phyloP scores from a whole-genome alignment of 2,113 vertebrate species.

The Saguinus imperator region DNA sequence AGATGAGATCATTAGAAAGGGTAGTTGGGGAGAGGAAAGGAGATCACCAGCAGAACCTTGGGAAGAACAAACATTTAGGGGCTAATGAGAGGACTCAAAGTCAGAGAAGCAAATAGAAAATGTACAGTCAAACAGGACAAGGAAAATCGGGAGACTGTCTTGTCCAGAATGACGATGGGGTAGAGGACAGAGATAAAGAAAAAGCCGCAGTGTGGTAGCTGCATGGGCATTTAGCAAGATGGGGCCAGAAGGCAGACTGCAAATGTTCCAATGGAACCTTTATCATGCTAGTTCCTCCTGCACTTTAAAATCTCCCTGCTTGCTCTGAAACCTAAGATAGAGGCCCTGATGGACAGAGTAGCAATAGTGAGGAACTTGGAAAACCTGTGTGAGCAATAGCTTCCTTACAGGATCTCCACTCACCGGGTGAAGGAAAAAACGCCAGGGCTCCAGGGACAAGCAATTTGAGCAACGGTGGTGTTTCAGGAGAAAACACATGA shows the following conservation, averaged over 20 bases:
- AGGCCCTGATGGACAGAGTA: too few relatives aligned
- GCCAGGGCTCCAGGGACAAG: not conserved
- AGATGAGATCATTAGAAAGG: not conserved
- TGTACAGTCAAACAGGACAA: not conserved
- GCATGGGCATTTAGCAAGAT: fast-evolving
- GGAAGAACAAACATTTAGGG: not conserved
- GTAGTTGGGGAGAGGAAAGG: too few relatives aligned
- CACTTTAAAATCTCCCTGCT: too few relatives aligned
- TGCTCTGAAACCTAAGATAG: too few relatives aligned
- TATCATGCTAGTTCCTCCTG: too few relatives aligned
- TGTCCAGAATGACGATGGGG: not conserved
- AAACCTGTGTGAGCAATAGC: too few relatives aligned
- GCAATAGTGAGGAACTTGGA: not conserved
- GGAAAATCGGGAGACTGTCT: not conserved
- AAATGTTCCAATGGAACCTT: too few relatives aligned
- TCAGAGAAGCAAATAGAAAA: not conserved
- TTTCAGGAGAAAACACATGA: not conserved
- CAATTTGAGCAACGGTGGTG: not conserved
- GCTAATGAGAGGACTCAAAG: not conserved
- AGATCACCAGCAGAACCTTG: not conserved
- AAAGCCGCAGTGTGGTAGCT: not conserved
- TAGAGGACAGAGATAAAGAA: not conserved
- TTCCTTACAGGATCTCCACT: too few relatives aligned
- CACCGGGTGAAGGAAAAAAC: not conserved
- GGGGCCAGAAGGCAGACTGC: not conserved